Evolutionary conservation across 2,888 invertebrate genomes (phyloP).

Genomic region (Yponomeuta malinellus): DNA sequence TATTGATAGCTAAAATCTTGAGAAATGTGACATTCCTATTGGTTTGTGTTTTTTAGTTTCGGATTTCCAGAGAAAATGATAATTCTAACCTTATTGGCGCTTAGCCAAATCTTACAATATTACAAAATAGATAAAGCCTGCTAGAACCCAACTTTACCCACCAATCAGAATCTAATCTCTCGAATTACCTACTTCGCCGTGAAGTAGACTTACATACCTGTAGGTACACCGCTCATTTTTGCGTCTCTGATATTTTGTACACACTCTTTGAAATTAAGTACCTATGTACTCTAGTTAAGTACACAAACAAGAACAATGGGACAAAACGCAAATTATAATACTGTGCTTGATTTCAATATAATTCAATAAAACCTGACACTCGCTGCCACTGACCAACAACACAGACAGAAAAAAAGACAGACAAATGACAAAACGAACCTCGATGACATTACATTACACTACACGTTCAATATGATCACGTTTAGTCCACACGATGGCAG

Average conservation of each 20-base stretch:
- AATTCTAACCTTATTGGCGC: background rate
- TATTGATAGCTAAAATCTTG: too few species aligned
- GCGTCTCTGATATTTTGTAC: background rate
- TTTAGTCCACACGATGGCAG: too few species aligned
- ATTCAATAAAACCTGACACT: background rate
- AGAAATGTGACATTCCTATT: too few species aligned
- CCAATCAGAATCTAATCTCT: background rate
- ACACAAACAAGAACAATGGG: background rate
- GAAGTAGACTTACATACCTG: slow-evolving; percentile 40
- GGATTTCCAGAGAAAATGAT: background rate
- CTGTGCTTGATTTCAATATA: background rate
- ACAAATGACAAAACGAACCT: too few species aligned
- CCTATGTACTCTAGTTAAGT: background rate
- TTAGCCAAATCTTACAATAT: background rate
- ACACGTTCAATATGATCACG: too few species aligned
- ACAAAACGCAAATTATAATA: background rate
- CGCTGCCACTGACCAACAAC: too few species aligned
- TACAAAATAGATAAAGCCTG: background rate
- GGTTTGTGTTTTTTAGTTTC: background rate
- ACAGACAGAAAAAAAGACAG: too few species aligned
- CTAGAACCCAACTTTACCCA: background rate
- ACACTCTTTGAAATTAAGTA: background rate
- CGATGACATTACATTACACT: too few species aligned
- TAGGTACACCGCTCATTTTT: slow-evolving; percentile 61
- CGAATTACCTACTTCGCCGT: background rate